Conservation (phyloP, 2,888 invertebrate species). For the Oscheius sp. region DNA sequence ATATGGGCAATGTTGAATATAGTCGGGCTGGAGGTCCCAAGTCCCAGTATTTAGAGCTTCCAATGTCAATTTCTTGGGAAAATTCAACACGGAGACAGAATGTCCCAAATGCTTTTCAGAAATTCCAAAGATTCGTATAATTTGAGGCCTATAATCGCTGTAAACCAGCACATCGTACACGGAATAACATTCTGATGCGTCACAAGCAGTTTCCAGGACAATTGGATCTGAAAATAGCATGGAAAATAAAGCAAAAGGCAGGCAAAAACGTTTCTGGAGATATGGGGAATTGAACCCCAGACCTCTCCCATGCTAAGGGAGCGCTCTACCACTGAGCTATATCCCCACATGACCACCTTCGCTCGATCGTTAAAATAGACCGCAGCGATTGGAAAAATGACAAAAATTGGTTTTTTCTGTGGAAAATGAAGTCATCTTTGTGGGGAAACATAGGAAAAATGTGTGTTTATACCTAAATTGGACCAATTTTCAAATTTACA, state of each 20-base stretch:
- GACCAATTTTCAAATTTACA: too few relatives aligned
- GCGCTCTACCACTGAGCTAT: slow-evolving; percentile 61
- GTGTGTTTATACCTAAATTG: too few relatives aligned
- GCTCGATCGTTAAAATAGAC: too few relatives aligned
- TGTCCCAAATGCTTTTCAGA: not conserved
- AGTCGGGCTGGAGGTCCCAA: not conserved
- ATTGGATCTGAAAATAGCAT: too few relatives aligned
- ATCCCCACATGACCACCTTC: slow-evolving; percentile 35
- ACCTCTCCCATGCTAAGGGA: slow-evolving; percentile 59
- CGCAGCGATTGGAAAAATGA: too few relatives aligned
- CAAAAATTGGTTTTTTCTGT: too few relatives aligned
- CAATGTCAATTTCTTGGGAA: not conserved
- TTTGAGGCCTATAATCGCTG: slow-evolving; percentile 4
- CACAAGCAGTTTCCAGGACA: not conserved
- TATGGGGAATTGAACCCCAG: slow-evolving; percentile 53
- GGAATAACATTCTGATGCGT: not conserved
- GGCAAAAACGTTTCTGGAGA: not conserved
- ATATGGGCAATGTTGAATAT: slow-evolving; percentile 12
- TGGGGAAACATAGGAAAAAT: too few relatives aligned
- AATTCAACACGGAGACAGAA: not conserved
- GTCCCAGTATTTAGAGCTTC: not conserved
- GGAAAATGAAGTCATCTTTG: too few relatives aligned
- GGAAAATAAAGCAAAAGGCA: too few relatives aligned
- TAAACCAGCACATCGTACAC: slow-evolving; percentile 4
- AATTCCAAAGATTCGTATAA: slow-evolving; percentile 17